phyloP scores from a whole-genome alignment of 2,113 vertebrate genomes.

The Strigops habroptila region DNA sequence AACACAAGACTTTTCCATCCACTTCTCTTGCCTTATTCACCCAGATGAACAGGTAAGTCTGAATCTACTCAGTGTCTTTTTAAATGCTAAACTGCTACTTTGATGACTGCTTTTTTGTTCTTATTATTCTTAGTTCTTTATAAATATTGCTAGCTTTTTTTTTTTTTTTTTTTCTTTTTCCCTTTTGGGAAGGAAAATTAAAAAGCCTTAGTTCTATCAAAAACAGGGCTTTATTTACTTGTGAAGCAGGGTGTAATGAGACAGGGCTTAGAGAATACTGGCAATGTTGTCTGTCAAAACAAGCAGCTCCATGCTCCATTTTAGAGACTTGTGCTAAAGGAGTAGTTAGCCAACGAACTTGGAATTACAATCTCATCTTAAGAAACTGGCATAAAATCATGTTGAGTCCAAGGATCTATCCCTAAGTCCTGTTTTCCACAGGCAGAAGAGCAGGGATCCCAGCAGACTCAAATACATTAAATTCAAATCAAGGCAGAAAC shows the following conservation, averaged over 20 bases:
- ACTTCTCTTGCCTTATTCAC: background rate
- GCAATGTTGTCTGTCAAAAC: background rate
- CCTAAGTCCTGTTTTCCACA: background rate
- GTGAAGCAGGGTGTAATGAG: background rate
- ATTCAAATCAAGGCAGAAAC: background rate
- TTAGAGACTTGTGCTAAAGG: background rate
- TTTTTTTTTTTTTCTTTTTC: background rate
- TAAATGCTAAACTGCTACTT: conserved; percentile 17
- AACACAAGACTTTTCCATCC: background rate
- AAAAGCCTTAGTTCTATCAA: background rate
- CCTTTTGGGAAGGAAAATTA: background rate
- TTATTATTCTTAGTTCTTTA: background rate
- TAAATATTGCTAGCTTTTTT: background rate
- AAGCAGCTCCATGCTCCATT: background rate
- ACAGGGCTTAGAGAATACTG: background rate
- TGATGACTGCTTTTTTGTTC: background rate
- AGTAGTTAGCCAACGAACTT: background rate
- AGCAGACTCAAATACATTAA: background rate
- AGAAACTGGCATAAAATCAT: background rate
- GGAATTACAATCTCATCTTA: background rate
- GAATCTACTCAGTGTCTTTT: background rate
- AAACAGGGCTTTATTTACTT: background rate
- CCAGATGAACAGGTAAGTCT: conserved; percentile 20
- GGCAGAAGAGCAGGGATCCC: background rate
- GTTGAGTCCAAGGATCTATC: background rate